Conservation (phyloP, 2,797 vertebrate species). For the Enteromius treurensis region DNA sequence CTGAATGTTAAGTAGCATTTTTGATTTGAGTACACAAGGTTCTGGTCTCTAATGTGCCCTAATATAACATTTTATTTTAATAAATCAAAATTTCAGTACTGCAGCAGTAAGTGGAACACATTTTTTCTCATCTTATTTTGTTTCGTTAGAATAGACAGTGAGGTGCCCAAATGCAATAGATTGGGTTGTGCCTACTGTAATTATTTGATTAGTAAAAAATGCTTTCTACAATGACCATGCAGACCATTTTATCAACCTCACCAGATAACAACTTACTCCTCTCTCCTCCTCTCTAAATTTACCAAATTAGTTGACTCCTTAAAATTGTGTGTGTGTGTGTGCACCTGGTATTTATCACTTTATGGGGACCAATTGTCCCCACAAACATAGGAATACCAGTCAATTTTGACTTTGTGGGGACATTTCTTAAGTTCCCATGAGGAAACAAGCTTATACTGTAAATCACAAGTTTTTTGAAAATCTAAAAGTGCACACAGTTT, state of each 20-base stretch:
- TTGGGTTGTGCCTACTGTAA: neutral
- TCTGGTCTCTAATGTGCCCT: neutral
- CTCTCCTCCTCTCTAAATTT: neutral
- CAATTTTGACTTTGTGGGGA: no score
- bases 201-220: slow-evolving; percentile 2
- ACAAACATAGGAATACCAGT: no score
- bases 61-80: neutral
- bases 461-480: no score
- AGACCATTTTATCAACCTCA: neutral
- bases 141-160: neutral
- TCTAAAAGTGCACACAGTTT: no score
- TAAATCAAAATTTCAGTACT: neutral
- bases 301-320: neutral
- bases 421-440: no score
- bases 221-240: neutral
- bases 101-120: neutral
- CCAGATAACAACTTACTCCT: neutral
- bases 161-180: neutral
- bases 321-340: no score
- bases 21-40: neutral
- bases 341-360: no score
- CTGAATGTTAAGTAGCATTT: slow-evolving; percentile 32
- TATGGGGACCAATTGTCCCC: no score
- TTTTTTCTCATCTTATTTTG: neutral
- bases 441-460: no score